A percentile compares a stretch with the other conserved stretches of the same genome.
These are phyloP conservation scores for Tolypeutes matacus DNA, from an alignment of 2,797 vertebrate species.

Conservation along the genomic window DNA sequence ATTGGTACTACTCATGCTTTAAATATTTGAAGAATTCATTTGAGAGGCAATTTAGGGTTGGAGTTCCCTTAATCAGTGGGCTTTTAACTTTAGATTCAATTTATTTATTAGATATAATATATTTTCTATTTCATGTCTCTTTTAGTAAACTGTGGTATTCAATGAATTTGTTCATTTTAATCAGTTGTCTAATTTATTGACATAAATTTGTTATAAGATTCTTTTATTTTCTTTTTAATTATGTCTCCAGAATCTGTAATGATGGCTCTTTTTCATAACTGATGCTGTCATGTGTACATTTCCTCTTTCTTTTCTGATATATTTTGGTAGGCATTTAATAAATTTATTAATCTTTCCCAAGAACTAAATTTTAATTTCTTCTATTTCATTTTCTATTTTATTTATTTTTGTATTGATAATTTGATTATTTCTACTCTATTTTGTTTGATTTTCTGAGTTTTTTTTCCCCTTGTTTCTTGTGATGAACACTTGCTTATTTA, in stretches of 20 bases:
- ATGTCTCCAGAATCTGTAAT: background rate
- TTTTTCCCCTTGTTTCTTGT: background rate
- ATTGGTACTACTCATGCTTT: no score
- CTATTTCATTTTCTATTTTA: background rate
- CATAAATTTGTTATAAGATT: background rate
- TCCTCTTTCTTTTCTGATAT: background rate
- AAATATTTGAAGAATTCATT: no score
- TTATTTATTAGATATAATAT: no score
- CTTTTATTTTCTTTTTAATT: background rate
- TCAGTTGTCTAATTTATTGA: no score
- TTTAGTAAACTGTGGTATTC: no score
- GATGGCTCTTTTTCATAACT: background rate
- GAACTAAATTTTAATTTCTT: background rate
- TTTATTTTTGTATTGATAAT: background rate
- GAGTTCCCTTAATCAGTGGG: no score
- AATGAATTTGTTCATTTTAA: no score
- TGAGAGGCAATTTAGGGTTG: no score
- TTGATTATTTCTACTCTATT: background rate
- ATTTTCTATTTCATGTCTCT: no score
- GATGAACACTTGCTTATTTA: background rate
- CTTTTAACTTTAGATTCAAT: no score
- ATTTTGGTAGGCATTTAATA: background rate
- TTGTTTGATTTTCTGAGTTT: background rate
- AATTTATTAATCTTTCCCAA: background rate
- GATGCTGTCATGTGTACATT: background rate